phyloP scores from a whole-genome alignment of 2,113 vertebrate species.

The Pteronura brasiliensis region DNA sequence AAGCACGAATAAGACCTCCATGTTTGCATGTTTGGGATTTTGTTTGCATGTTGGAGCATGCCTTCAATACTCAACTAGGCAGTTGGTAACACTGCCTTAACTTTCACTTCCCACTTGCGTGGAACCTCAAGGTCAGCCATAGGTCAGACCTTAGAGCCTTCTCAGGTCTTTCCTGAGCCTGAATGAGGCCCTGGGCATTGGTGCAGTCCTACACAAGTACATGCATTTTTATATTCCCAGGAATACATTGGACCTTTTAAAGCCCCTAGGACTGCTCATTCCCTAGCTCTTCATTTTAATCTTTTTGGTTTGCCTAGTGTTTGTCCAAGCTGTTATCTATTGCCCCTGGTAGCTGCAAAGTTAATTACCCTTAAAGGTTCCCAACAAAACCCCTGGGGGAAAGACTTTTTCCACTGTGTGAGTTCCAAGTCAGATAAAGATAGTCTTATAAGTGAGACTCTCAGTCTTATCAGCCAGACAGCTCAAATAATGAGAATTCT shows the following conservation, averaged over 20 bases:
- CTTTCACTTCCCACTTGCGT: not conserved
- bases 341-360: not conserved
- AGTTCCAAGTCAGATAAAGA: not conserved
- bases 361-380: not conserved
- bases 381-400: not conserved
- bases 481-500: not conserved
- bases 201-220: not conserved
- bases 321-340: not conserved
- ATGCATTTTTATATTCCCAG: not conserved
- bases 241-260: not conserved
- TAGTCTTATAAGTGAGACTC: not conserved
- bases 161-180: not conserved
- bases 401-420: not conserved
- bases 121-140: not conserved
- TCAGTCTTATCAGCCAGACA: not conserved
- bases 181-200: not conserved
- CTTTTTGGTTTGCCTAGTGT: not conserved
- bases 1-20: not conserved
- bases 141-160: not conserved
- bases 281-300: not conserved
- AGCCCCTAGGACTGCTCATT: not conserved
- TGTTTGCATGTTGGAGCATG: not conserved
- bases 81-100: not conserved
- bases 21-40: not conserved
- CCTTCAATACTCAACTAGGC: not conserved